Conservation (phyloP, 2,797 vertebrate species). For the Melanotaenia trifasciata region DNA sequence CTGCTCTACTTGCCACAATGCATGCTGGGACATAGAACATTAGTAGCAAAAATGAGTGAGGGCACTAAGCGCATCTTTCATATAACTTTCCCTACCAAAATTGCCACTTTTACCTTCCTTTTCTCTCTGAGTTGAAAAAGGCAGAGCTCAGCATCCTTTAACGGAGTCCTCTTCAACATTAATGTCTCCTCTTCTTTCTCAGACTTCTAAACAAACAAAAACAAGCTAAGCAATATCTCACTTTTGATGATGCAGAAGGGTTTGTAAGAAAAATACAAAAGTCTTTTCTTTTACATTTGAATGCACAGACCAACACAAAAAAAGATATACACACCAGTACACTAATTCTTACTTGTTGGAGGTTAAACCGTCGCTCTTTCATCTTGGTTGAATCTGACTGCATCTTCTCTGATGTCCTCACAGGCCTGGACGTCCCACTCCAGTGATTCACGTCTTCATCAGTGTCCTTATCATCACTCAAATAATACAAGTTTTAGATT, state of each 20-base stretch:
- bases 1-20: constrained; percentile 57
- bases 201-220: constrained; percentile 70
- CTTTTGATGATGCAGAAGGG: not conserved
- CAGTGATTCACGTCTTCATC: constrained; percentile 44
- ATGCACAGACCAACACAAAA: not conserved
- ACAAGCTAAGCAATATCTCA: not conserved
- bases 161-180: constrained; percentile 62
- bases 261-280: not conserved
- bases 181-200: constrained; percentile 70
- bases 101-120: constrained; percentile 67
- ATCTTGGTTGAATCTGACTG: constrained; percentile 49
- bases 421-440: constrained; percentile 22
- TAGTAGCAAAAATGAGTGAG: constrained; percentile 7
- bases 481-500: constrained; percentile 38
- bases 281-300: not conserved
- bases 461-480: constrained; percentile 47
- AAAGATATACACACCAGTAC: not conserved
- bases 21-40: constrained; percentile 62
- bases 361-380: constrained; percentile 42
- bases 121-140: constrained; percentile 66
- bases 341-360: constrained; percentile 55
- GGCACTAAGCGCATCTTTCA: not conserved
- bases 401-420: constrained; percentile 44
- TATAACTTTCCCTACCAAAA: not conserved
- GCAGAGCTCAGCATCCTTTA: constrained; percentile 65